Evolutionary conservation across 2,113 vertebrate species (phyloP), one percentile per base, ranked within the genome.

Genomic region (Argyrosomus japonicus): DNA sequence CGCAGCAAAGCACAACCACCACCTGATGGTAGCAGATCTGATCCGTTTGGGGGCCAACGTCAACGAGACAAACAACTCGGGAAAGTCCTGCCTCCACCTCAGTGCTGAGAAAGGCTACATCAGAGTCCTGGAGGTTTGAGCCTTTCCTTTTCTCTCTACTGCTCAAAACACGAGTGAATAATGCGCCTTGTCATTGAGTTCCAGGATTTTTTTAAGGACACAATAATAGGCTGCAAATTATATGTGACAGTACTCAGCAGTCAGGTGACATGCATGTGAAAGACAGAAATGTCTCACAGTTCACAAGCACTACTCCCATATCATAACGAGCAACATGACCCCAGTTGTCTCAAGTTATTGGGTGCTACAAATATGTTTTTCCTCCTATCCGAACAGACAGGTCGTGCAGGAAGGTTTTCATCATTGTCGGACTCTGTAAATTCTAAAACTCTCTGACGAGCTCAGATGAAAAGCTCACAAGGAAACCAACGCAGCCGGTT

Each of bases 1-100:
- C 1, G 96, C 97, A 32, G 96, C 96, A 1, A 93, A 95, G 81
- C 95, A 93, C 89, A 97, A 97, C 90, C 96, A 97, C 6, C 95
- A 96, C 53, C 89, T 96, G 36, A 96, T 97, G 86, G 95, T 96
- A 67, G 91, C 91, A 0, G 97, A 97, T 83, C 92, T 97, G 80
- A 95, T 97, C 75, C 77, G 48, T 13, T 79, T 96, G 4, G 96
- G 96, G 13, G 96, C 96, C n/a, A 89, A 90, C 0, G 67, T 96
- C 87, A 97, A 96, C 0, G 92, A 90, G 54, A 94, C 69, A 2
- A 96, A 97, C 87, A 57, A 70, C 0, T 72, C 48, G 0, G 95
- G 95, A 27, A 97, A 95, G 89, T 96, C 96, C 0, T 95, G 97
- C 0, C 93, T 97, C 12, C 97, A 97, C 29, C 92, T 97, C 48